phyloP scores from a whole-genome alignment of 2,797 vertebrate genomes.

The Psittacula echo region DNA sequence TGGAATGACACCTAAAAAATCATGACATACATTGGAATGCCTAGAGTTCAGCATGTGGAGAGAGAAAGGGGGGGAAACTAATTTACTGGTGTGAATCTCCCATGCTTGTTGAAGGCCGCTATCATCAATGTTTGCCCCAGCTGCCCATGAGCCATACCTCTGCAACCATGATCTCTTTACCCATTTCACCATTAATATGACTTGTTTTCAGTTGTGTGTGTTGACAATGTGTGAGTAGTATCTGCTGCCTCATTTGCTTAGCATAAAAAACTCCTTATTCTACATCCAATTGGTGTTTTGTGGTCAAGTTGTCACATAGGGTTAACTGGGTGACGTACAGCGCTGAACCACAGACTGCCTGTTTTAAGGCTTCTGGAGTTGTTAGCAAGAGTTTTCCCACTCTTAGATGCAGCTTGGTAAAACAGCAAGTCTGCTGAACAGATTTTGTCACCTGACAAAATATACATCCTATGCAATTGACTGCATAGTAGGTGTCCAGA shows the following conservation, averaged over 20 bases:
- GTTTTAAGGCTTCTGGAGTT: background rate
- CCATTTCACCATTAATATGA: background rate
- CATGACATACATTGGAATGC: background rate
- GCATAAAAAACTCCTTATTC: background rate
- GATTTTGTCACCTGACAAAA: background rate
- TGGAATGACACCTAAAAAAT: constrained; percentile 41
- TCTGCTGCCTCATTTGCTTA: background rate
- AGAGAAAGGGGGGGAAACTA: background rate
- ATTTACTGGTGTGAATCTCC: background rate
- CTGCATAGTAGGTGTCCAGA: background rate
- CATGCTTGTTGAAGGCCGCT: background rate
- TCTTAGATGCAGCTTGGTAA: background rate
- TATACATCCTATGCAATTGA: too few species aligned
- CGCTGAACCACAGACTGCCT: background rate
- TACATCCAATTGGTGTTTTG: background rate
- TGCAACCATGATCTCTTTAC: background rate
- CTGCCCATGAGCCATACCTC: background rate
- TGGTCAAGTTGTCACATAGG: background rate
- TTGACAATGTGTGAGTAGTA: background rate
- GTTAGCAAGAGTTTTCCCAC: background rate
- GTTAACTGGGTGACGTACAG: background rate
- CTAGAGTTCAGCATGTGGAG: background rate
- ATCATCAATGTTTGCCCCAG: background rate
- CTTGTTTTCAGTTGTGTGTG: background rate
- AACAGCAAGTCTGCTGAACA: background rate